A percentile compares a stretch with the other conserved stretches of the same genome.
These are phyloP conservation scores for Hesperophylax magnus DNA, from an alignment of 1,140 invertebrate species.

Conservation along the genomic window DNA sequence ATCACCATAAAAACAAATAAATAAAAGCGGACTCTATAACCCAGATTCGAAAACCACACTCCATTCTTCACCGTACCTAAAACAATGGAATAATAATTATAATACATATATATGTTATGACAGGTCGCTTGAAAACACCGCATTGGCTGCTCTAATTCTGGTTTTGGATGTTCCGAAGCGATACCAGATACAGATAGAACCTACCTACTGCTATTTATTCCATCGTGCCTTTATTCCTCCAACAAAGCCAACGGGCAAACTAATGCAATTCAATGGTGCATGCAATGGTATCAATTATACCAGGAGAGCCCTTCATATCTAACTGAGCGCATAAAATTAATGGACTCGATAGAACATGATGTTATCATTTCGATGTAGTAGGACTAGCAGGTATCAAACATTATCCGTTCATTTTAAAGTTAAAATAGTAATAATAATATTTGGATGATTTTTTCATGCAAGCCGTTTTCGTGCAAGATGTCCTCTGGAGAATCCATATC, in stretches of 20 bases:
- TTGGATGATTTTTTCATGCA: too few relatives aligned
- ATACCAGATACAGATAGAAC: neutral
- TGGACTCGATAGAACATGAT: too few relatives aligned
- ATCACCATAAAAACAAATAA: too few relatives aligned
- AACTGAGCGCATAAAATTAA: too few relatives aligned
- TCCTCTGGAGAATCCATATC: too few relatives aligned
- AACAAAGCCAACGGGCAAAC: slow-evolving; percentile 2
- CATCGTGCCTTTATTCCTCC: neutral
- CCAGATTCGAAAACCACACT: neutral
- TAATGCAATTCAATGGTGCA: slow-evolving; percentile 11
- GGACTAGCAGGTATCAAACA: too few relatives aligned
- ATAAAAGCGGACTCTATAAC: neutral
- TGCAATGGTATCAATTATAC: too few relatives aligned
- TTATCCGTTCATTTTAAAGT: too few relatives aligned
- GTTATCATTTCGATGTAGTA: too few relatives aligned
- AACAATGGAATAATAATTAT: slow-evolving; percentile 28
- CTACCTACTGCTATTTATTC: neutral
- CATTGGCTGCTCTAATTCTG: neutral
- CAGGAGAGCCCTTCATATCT: too few relatives aligned
- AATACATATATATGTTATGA: neutral
- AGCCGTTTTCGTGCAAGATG: too few relatives aligned
- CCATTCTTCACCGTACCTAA: neutral
- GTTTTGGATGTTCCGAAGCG: neutral
- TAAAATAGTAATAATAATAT: too few relatives aligned
- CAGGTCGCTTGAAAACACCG: slow-evolving; percentile 20